Base-by-base conservation (phyloP, 1,140 invertebrate species). In the Drosophila ogumai region DNA sequence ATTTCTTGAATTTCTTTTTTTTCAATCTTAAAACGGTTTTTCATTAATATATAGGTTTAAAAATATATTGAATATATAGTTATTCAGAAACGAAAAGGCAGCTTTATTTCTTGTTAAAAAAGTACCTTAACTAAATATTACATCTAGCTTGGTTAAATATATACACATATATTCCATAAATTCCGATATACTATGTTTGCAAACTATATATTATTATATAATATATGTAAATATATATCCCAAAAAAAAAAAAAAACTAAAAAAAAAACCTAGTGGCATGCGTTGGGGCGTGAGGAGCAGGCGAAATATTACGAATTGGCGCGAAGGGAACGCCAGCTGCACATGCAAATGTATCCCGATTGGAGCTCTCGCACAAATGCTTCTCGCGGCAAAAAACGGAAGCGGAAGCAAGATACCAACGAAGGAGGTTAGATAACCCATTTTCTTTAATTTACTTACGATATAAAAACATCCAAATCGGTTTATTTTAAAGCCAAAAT, bases 231-330 rank as follows among this genome's bases (percentile, higher is more conserved):
- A 50, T 50, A 32, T 54, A 65, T 66, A 64, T 77, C 49, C 54
- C 69, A 79, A 61, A 46, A 12, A 25, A 28, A 34, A 54, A 32
- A 52, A 46, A 34, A 54, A 32, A 52, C 22, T 3, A 7, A 3
- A 8, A 17, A 10, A 44, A 44, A 6, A 34, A 34, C 63, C 69
- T 36, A 99, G 98, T 99, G 99, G 99, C 99, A 99, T 95, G 97
- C 97, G 93, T 95, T 99, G 95, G 97, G 97, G 93, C 96, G 98
- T 94, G 97, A 98, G 94, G 99, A 99, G 95, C 99, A 99, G 95
- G 97, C 98, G 93, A 99, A 99, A 95, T 99, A 99, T 96, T 99
- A 99, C 96, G 99, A 99, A 94, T 96, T 99, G 96, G 99, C 99
- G 90, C 95, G 97, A 93, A 97, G 98, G 94, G 98, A 99, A 94